Base-by-base conservation (phyloP, 2,113 vertebrate species). In the Gorilla gorilla region DNA sequence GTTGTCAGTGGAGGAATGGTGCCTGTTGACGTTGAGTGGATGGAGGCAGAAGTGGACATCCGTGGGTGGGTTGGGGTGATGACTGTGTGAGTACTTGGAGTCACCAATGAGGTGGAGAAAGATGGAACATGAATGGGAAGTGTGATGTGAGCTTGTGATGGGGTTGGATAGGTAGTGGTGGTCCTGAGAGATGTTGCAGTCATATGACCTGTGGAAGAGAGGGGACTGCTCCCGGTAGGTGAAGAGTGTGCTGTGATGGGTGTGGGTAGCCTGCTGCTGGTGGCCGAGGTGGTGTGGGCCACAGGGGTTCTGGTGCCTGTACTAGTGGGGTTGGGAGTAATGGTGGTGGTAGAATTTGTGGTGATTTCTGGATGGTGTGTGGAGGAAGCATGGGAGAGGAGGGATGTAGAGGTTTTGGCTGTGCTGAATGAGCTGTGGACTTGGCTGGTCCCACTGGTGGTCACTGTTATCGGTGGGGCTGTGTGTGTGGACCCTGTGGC, bases 211-310 rank as follows among this genome's bases (percentile, higher is more conserved):
- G 59, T 43, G 23, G 78, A 27, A 18, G 16, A 11, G 7, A n/a
- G 0, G 0, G 61, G 0, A 0, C 0, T 1, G 0, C 9, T 61
- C 4, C 4, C 59, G 4, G 6, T 79, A 8, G 57, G 12, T n/a
- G 8, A 14, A 20, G 18, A 12, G 40, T 1, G 45, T 1, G n/a
- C 14, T 0, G 6, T 52, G 13, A 4, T 1, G 0, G 59, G 3
- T 0, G 64, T 22, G 12, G 22, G 30, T 11, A 3, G 27, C 13
- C 8, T 1, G 0, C 0, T 12, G 30, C 0, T 9, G 1, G 4
- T 79, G n/a, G 17, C 2, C 0, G 1, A 35, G 17, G 35, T 52
- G 1, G 6, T 52, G 6, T 82, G 25, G 17, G 30, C 0, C 12
- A 25, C 2, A 1, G 40, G 5, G 0, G 20, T 30, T 0, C 32